Evolutionary conservation across 2,797 vertebrate genomes (phyloP), one percentile per base, ranked within the genome.

Genomic region (Gobionotothen gibberifrons): DNA sequence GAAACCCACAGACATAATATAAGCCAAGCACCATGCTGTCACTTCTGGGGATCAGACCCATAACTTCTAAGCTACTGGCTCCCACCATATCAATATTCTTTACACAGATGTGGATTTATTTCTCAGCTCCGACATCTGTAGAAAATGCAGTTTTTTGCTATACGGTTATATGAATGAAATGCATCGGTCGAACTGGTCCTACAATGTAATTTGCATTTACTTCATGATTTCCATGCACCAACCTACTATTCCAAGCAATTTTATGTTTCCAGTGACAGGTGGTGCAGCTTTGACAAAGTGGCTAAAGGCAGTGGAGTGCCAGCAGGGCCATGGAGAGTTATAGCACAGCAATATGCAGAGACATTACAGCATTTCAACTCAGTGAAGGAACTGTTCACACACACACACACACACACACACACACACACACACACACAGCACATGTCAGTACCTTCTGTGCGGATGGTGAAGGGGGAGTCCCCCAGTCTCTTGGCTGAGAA

Each of bases 401-500:
- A 71, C 72, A 74, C 17, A 72, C 59, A 72, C 61, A 73, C 52
- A 66, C 26, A 52, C 42, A 22, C 70, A 42, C 22, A 22, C 22
- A 22, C 22, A 3, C 22, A 22, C 49, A 14, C 52, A 22, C 63
- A 61, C 22, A 63, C 26, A 66, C 14, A 55, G 13, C 44, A 59
- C 56, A 75, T 68, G 81, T 82, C 72, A 60, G 69, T 95, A 98
- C 97, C 97, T 97, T 98, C 97, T 0, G 96, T 96, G 76, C 96
- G 95, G 93, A 98, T 94, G 93, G 97, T 97, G 93, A 98, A 97
- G 39, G 97, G 97, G 0, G 97, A 97, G 90, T 98, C 97, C 72
- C 95, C 97, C 55, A 95, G 91, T 92, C 96, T 95, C 91, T 97
- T 96, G 90, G 96, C 93, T 12, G 96, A 98, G 92, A 98, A 96